Evolutionary conservation across 2,797 vertebrate genomes (phyloP), one percentile per base, ranked within the genome.

Genomic region (Parauchenoglanis punctatus): DNA sequence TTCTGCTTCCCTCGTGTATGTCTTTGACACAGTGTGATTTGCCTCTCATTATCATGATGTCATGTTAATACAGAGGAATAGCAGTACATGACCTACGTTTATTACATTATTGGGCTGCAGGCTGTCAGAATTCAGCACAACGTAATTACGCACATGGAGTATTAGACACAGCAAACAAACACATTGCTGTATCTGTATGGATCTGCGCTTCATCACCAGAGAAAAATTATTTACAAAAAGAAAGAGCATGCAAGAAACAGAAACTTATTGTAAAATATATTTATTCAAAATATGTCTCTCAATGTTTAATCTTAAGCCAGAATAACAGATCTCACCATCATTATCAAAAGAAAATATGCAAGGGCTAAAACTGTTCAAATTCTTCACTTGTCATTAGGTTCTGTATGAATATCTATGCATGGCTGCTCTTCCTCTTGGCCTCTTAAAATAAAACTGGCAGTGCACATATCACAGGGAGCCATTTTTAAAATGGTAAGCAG

Each of bases 71-170:
- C 87, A 81, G 46, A 87, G 67, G 44, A 80, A 90, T 88, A 80
- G 86, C 80, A 85, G 75, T 81, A 87, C 87, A 81, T 85, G 81
- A 87, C 67, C 83, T 18, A 72, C 12, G 63, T 83, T 87, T 78
- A 87, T 88, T 77, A 63, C 83, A 85, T 88, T 91, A 87, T 86
- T 89, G 83, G 49, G 80, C 85, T 84, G n/a, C 86, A 81, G 70
- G 86, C 89, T 90, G 86, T 90, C 89, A 91, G 85, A 67, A 89
- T 85, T 73, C 87, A 88, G 52, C 84, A 83, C 65, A 90, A 85
- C 63, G 86, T 89, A 88, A 89, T 91, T 91, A 85, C 40, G 17
- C 52, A 68, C 58, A 65, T 25, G 83, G 78, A 89, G 85, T 68
- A 86, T 89, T 86, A 90, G 78, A 85, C 76, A 70, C 73, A 75